Percentiles rank a stretch among this genome's conserved stretches.
These are phyloP conservation scores for Zaprionus ghesquierei DNA, from an alignment of 1,140 invertebrate species.

Conservation along the genomic window DNA sequence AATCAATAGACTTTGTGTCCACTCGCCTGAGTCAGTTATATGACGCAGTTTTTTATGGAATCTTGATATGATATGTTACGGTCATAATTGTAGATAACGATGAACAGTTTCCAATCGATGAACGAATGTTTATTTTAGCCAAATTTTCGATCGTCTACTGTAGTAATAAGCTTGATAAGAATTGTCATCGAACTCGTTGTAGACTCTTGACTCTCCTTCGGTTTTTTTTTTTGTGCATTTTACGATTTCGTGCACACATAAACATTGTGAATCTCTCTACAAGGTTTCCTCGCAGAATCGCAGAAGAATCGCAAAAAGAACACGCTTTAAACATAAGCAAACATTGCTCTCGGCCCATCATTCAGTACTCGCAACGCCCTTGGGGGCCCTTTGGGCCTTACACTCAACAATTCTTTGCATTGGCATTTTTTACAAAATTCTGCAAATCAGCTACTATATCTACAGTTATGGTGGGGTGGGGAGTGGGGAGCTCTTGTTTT, in stretches of 20 bases:
- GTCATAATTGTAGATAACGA: constrained; percentile 2
- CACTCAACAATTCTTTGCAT: constrained; percentile 3
- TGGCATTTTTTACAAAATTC: constrained; percentile 27
- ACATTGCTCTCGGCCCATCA: constrained; percentile 26
- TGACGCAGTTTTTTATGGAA: neutral
- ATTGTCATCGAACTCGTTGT: neutral
- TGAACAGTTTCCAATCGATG: constrained; percentile 2
- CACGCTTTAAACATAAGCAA: constrained; percentile 25
- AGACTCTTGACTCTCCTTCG: neutral
- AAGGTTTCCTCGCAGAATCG: neutral
- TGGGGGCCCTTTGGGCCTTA: constrained; percentile 8
- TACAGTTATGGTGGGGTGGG: neutral
- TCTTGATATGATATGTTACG: neutral
- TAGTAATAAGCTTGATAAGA: constrained; percentile 19
- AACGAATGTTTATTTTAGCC: constrained; percentile 24
- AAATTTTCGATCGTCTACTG: constrained; percentile 7
- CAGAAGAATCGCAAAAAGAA: neutral
- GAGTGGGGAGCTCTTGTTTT: constrained; percentile 38
- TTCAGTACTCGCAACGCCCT: constrained; percentile 16
- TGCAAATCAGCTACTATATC: constrained; percentile 42
- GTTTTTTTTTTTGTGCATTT: neutral
- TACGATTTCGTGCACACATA: neutral
- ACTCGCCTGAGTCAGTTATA: constrained; percentile 13
- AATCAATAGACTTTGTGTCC: constrained; percentile 25
- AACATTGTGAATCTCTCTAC: neutral